A percentile compares a stretch with the other conserved stretches of the same genome.
Evolutionary conservation across 2,113 vertebrate genomes (phyloP).

Genomic region (Greenwoodochromis staneri): DNA sequence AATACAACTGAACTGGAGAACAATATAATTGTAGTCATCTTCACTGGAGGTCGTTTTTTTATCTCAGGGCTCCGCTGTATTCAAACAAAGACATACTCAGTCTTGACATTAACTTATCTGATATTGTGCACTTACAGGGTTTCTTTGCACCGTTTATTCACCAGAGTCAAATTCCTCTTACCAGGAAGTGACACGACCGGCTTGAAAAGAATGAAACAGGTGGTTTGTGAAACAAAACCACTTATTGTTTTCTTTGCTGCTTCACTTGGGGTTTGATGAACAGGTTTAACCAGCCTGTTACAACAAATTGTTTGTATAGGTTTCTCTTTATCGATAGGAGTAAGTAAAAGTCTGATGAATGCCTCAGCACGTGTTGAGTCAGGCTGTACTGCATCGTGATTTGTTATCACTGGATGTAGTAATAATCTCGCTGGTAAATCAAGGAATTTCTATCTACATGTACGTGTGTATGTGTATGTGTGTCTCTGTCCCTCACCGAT

Average conservation of each 20-base stretch:
- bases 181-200: neutral
- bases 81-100: neutral
- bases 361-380: neutral
- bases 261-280: neutral
- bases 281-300: neutral
- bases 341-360: neutral
- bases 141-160: neutral
- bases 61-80: neutral
- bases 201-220: neutral
- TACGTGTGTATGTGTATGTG: neutral
- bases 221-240: neutral
- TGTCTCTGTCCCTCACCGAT: neutral
- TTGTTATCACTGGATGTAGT: neutral
- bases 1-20: neutral
- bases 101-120: neutral
- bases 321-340: neutral
- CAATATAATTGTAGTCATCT: neutral
- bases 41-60: rapidly evolving
- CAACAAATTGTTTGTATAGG: neutral
- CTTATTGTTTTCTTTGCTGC: neutral
- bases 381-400: neutral
- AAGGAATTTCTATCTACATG: neutral
- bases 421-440: neutral
- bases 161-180: neutral
- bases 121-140: neutral